Conservation (phyloP, 2,113 vertebrate genomes). For the Cryptomyrus ogoouensis region DNA sequence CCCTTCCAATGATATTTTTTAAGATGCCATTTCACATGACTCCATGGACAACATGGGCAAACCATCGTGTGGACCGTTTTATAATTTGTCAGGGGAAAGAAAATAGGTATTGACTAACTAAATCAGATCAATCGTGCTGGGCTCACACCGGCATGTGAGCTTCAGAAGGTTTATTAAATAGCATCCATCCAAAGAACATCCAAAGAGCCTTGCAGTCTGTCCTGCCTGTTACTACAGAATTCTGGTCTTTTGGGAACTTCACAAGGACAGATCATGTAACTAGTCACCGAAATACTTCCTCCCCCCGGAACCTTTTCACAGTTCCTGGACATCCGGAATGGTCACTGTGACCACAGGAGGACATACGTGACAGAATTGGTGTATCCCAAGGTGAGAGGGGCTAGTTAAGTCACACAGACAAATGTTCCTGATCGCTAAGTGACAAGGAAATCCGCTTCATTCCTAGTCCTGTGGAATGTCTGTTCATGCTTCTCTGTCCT, state of each 20-base stretch:
- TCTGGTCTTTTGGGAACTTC: neutral
- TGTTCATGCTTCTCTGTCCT: neutral
- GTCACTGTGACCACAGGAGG: neutral
- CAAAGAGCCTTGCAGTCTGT: neutral
- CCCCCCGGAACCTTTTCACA: neutral
- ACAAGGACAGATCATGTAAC: neutral
- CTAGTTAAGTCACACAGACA: constrained; percentile 13
- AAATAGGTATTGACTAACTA: neutral
- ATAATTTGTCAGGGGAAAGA: neutral
- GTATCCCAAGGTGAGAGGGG: neutral
- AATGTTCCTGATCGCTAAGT: neutral
- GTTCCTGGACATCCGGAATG: neutral
- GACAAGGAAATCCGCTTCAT: neutral
- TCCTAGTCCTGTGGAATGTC: neutral
- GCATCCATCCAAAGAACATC: neutral
- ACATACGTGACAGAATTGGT: neutral
- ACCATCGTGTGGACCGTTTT: neutral
- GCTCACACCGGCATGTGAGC: neutral
- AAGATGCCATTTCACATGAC: neutral
- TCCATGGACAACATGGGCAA: neutral
- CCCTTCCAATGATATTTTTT: neutral
- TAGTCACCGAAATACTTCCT: neutral
- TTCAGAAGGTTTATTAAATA: neutral
- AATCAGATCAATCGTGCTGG: neutral
- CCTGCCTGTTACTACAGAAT: neutral